Evolutionary conservation across 2,797 vertebrate species (phyloP), one percentile per base, ranked within the genome.

Genomic region (Sorex maritimensis): DNA sequence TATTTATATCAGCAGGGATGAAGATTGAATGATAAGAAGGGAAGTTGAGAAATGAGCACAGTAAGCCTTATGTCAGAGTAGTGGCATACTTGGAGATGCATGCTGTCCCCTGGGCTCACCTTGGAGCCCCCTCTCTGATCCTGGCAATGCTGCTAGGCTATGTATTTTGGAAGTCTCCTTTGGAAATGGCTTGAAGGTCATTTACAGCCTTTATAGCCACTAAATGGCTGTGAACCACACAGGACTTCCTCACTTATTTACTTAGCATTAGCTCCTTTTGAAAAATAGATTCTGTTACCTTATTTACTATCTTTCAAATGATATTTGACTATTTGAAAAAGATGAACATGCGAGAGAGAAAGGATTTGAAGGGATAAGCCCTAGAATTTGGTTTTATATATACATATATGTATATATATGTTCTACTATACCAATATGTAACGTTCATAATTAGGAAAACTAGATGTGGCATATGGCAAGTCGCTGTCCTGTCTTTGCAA

Each of bases 291-390:
- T 55, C 4, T 55, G 11, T 74, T 49, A 86, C 17, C 21, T 81
- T 52, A 63, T 69, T 72, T 75, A 77, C 3, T 72, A 91, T 74
- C 77, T 80, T 78, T 92, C 17, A 86, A 89, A 86, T 58, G 61
- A 24, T 74, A 19, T 74, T 86, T 94, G 67, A 19, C 19, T 91
- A 38, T 92, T 88, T 8, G 78, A 84, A 91, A 90, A 84, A 79
- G 34, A 65, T 5, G 90, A 75, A 77, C 10, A 72, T 83, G 6
- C 23, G 63, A 81, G 63, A 73, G 49, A 26, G 92, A 91, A 92
- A 80, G 1, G 1, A 71, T 49, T 34, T 6, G 3, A 13, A 21
- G 55, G 55, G 17, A 58, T 58, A 58, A 58, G 55, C 55, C 19
- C 14, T 58, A 58, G 38, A 34, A 26, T 17, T 80, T 41, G 46